Conservation (phyloP, 2,113 vertebrate species). For the Hyla sarda region DNA sequence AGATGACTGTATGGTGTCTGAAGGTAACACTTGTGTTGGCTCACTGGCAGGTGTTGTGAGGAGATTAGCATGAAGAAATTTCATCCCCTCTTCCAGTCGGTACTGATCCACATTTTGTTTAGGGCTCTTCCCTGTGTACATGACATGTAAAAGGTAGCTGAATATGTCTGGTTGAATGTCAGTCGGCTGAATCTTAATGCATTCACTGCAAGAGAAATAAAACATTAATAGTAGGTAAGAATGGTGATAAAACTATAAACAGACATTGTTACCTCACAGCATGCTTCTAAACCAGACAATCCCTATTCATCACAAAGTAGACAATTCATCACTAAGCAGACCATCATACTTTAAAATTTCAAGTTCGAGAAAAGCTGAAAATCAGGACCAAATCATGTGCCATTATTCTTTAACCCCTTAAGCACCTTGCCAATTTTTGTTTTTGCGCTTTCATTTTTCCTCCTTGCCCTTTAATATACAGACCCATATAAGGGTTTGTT, state of each 20-base stretch:
- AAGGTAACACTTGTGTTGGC: constrained; percentile 72
- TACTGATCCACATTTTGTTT: constrained; percentile 89
- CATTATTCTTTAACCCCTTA: no score
- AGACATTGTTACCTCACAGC: background rate
- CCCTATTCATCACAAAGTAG: no score
- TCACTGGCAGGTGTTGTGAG: constrained; percentile 82
- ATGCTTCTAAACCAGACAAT: no score
- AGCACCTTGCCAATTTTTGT: no score
- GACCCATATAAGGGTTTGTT: no score
- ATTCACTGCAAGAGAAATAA: constrained; percentile 82
- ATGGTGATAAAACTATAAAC: background rate
- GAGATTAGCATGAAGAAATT: constrained; percentile 94
- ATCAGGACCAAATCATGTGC: no score
- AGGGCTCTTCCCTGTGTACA: constrained; percentile 94
- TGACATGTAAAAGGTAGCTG: constrained; percentile 96
- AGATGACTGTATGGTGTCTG: constrained; percentile 85
- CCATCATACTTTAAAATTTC: no score
- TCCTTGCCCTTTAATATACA: no score
- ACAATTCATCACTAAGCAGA: no score
- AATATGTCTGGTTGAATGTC: constrained; percentile 98
- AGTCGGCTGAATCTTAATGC: constrained; percentile 96
- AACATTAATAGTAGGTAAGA: background rate
- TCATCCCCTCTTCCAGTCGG: constrained; percentile 93
- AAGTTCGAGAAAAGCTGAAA: no score
- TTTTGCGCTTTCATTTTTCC: no score